These are phyloP conservation scores for Channa maculata DNA, from an alignment of 2,113 vertebrate genomes.

Conservation along the genomic window DNA sequence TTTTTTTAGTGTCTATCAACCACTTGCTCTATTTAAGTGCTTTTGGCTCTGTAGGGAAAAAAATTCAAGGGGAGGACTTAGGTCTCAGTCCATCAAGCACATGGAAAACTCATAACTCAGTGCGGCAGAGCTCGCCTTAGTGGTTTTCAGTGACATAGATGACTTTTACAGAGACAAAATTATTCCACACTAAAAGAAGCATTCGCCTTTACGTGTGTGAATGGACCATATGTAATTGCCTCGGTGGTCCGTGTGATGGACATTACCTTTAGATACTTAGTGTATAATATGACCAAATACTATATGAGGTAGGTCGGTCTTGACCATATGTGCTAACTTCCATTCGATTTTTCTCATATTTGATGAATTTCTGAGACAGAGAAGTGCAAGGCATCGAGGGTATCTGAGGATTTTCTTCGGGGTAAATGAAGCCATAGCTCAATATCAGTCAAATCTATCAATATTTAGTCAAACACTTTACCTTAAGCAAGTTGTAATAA, in stretches of 20 bases:
- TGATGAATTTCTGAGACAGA: neutral
- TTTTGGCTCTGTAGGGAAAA: constrained; percentile 33
- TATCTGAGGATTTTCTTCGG: too few species aligned
- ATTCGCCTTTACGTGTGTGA: constrained; percentile 54
- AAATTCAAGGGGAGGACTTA: constrained; percentile 26
- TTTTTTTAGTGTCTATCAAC: constrained; percentile 25
- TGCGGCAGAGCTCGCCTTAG: constrained; percentile 41
- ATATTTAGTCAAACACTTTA: too few species aligned
- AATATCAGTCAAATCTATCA: too few species aligned
- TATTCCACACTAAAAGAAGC: constrained; percentile 52
- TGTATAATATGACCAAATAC: constrained; percentile 26
- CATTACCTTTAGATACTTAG: constrained; percentile 49
- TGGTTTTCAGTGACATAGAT: constrained; percentile 69
- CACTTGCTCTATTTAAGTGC: constrained; percentile 22
- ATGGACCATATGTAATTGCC: constrained; percentile 43
- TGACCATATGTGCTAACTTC: constrained; percentile 20
- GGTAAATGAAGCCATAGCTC: too few species aligned
- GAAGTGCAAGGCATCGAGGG: neutral
- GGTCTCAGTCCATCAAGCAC: constrained; percentile 59
- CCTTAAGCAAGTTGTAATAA: too few species aligned
- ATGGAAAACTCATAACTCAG: constrained; percentile 67
- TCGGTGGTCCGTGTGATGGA: constrained; percentile 62
- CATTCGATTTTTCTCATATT: constrained; percentile 1
- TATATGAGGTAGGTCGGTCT: constrained; percentile 20
- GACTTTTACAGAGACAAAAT: constrained; percentile 73